Conservation (phyloP, 2,797 vertebrate species). For the Halcyon leucocephala region DNA sequence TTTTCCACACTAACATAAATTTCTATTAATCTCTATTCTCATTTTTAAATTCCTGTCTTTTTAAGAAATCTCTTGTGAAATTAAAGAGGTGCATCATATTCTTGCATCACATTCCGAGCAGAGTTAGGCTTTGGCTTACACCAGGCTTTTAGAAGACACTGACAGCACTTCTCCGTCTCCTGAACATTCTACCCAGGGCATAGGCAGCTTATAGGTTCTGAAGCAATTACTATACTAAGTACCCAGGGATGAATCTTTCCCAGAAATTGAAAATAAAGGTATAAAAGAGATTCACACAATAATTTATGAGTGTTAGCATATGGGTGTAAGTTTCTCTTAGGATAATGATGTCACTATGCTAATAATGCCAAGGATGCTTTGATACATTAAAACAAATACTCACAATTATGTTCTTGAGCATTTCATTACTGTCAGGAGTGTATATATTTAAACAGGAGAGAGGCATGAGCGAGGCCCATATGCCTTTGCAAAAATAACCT, state of each 20-base stretch:
- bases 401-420: not conserved
- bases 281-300: not conserved
- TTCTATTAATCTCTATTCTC: not conserved
- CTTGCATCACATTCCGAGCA: slow-evolving; percentile 29
- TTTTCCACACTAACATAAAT: not conserved
- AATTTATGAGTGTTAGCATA: slow-evolving; percentile 44
- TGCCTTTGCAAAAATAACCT: not conserved
- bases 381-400: not conserved
- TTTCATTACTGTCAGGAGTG: not conserved
- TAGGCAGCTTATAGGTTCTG: not conserved
- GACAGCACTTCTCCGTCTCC: not conserved
- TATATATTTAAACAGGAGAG: not conserved
- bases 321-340: slow-evolving; percentile 31
- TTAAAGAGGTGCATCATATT: not conserved
- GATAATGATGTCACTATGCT: slow-evolving; percentile 51
- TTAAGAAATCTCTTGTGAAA: slow-evolving; percentile 23
- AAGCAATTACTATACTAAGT: slow-evolving; percentile 16
- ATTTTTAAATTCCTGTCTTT: not conserved
- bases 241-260: slow-evolving; percentile 7
- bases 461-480: not conserved
- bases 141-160: not conserved
- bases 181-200: not conserved
- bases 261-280: slow-evolving; percentile 54
- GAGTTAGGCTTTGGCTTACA: slow-evolving; percentile 14
- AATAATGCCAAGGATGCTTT: slow-evolving; percentile 30